A percentile compares a stretch with the other conserved stretches of the same genome.
Evolutionary conservation across 2,797 vertebrate species (phyloP).

Genomic region (Apodemus agrarius): DNA sequence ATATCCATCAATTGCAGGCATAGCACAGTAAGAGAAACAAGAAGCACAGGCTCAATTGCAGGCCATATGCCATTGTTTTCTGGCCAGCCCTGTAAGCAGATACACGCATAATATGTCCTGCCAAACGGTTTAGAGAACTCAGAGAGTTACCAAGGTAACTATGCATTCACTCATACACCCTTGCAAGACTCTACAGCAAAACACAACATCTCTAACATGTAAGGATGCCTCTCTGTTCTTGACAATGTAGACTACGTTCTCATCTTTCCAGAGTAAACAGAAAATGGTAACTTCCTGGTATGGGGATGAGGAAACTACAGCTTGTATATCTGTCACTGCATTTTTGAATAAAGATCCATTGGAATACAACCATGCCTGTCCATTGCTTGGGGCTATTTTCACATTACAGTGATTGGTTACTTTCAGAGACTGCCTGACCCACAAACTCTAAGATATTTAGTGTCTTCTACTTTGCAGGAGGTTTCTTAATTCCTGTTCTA

Average conservation of each 20-base stretch:
- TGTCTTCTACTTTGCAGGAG: neutral
- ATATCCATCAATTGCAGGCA: neutral
- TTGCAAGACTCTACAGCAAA: neutral
- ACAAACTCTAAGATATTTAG: neutral
- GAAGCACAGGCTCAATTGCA: neutral
- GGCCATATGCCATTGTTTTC: neutral
- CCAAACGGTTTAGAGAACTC: neutral
- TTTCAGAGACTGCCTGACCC: neutral
- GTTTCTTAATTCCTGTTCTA: neutral
- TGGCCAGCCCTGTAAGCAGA: neutral
- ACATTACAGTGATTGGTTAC: neutral
- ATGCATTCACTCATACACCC: neutral
- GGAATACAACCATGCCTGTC: neutral
- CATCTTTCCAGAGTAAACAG: neutral
- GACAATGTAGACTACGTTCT: neutral
- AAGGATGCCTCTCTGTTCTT: neutral
- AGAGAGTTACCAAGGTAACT: neutral
- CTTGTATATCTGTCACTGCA: neutral
- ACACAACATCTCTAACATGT: neutral
- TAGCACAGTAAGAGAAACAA: neutral
- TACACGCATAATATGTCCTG: neutral
- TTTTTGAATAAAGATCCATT: conserved; percentile 1
- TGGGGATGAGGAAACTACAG: neutral
- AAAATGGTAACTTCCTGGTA: neutral
- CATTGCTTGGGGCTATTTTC: neutral